phyloP scores from a whole-genome alignment of 2,113 vertebrate species.

The Laticauda laticaudata region DNA sequence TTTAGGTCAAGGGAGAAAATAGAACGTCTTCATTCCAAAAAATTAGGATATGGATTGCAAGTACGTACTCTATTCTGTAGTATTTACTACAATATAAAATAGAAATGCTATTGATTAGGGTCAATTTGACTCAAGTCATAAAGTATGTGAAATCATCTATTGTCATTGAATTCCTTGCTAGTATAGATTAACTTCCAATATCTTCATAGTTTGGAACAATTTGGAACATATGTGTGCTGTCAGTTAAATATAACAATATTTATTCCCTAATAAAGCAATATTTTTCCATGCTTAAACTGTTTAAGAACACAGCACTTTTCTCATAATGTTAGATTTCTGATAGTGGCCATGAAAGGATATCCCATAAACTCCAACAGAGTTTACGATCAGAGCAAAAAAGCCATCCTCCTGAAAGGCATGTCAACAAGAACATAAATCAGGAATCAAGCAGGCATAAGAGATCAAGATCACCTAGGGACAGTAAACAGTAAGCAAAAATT shows the following conservation, averaged over 20 bases:
- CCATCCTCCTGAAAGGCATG: slow-evolving; percentile 53
- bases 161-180: background rate
- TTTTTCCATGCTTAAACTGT: background rate
- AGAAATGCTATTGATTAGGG: background rate
- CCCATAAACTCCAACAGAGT: slow-evolving; percentile 26
- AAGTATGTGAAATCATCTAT: background rate
- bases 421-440: slow-evolving; percentile 44
- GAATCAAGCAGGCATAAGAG: slow-evolving; percentile 35
- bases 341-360: slow-evolving; percentile 34
- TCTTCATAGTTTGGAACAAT: background rate
- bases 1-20: slow-evolving; percentile 71
- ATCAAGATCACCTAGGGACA: slow-evolving; percentile 56
- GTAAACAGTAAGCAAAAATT: slow-evolving; percentile 52
- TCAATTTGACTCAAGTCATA: background rate
- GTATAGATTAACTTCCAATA: background rate
- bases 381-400: slow-evolving; percentile 62
- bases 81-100: background rate
- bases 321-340: slow-evolving; percentile 56
- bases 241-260: background rate
- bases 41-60: slow-evolving; percentile 84
- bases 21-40: slow-evolving; percentile 57
- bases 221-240: background rate
- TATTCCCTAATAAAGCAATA: background rate
- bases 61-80: slow-evolving; percentile 55
- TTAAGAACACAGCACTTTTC: accelerated